Evolutionary conservation across 1,140 invertebrate genomes (phyloP).

Genomic region (Hirudo medicinalis): DNA sequence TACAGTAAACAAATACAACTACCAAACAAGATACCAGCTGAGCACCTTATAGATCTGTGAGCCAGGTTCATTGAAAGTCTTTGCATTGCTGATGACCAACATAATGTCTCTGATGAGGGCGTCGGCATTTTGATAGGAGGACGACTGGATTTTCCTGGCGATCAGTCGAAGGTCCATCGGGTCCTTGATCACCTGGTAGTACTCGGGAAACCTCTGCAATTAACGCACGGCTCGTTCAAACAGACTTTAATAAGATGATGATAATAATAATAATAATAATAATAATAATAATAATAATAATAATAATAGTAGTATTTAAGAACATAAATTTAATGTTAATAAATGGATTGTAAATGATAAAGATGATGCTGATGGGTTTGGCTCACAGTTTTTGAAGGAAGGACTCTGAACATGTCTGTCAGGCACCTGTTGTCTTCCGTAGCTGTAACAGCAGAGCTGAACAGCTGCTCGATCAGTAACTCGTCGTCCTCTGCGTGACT

Average conservation of each 20-base stretch:
- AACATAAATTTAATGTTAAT: background rate
- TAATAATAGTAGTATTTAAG: background rate
- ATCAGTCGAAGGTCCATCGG: slow-evolving; percentile 42
- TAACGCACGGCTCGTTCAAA: background rate
- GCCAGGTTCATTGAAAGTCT: slow-evolving; percentile 86
- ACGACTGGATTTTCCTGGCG: slow-evolving; percentile 52
- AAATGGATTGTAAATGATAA: too few species aligned
- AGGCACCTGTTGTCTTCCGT: slow-evolving; percentile 63
- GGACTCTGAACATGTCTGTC: slow-evolving; percentile 69
- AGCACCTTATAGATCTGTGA: slow-evolving; percentile 77
- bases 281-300: slow-evolving; percentile 1
- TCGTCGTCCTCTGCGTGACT: slow-evolving; percentile 23
- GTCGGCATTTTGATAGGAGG: slow-evolving; percentile 57
- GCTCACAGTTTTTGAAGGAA: slow-evolving; percentile 55
- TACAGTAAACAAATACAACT: too few species aligned
- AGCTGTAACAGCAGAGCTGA: slow-evolving; percentile 64
- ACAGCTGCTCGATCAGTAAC: slow-evolving; percentile 54
- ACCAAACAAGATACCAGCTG: too few species aligned
- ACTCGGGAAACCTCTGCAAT: slow-evolving; percentile 45
- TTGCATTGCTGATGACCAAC: slow-evolving; percentile 86
- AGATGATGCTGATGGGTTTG: background rate
- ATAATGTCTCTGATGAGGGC: slow-evolving; percentile 82
- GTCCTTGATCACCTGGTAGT: slow-evolving; percentile 39
- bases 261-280: too few species aligned
- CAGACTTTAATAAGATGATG: too few species aligned